phyloP scores from a whole-genome alignment of 2,888 invertebrate genomes.

The Eristalis arbustorum region DNA sequence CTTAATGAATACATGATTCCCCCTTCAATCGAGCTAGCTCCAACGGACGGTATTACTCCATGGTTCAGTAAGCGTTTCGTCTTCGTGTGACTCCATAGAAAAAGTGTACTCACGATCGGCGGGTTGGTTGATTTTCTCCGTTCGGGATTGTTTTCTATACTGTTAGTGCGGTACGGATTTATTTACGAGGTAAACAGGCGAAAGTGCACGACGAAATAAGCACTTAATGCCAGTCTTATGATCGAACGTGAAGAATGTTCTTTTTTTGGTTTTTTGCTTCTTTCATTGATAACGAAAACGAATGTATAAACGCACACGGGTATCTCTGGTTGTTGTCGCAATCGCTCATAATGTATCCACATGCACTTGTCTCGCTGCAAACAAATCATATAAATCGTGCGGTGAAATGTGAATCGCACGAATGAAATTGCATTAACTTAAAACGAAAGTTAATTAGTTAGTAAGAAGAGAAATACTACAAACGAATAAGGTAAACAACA shows the following conservation, averaged over 20 bases:
- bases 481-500: slow-evolving; percentile 5
- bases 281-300: slow-evolving; percentile 25
- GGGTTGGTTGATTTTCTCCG: neutral
- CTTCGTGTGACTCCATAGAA: slow-evolving; percentile 15
- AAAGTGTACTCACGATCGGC: neutral
- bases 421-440: slow-evolving; percentile 29
- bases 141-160: slow-evolving; percentile 33
- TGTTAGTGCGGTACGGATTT: neutral
- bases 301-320: neutral
- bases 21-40: neutral
- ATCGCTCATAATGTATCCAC: neutral
- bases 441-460: slow-evolving; percentile 50
- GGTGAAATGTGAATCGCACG: neutral
- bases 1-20: slow-evolving; percentile 4
- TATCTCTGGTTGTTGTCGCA: neutral
- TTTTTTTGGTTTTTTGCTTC: too few species aligned
- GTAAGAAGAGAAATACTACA: slow-evolving; percentile 11
- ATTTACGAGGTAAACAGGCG: slow-evolving; percentile 26
- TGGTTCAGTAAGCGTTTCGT: slow-evolving; percentile 44
- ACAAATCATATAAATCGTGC: too few species aligned
- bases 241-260: slow-evolving; percentile 6
- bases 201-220: slow-evolving; percentile 7
- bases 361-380: neutral
- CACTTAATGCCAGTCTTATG: neutral
- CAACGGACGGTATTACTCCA: neutral